Evolutionary conservation across 1,140 invertebrate genomes (phyloP), one percentile per base, ranked within the genome.

Genomic region (Centruroides vittatus): DNA sequence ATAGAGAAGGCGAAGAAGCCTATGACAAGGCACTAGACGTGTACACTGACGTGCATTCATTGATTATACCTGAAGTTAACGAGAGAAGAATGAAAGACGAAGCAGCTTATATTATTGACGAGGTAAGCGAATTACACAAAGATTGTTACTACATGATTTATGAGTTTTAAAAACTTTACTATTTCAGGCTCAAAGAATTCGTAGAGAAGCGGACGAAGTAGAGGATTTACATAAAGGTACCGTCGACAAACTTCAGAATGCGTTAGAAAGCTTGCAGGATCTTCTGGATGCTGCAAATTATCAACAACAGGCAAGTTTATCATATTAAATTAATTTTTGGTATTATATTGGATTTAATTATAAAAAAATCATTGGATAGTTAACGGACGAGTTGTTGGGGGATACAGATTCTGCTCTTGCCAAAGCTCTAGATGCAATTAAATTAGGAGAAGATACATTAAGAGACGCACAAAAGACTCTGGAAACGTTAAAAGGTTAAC

Each of bases 391-490:
- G 61, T 73, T 85, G 47, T 67, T 87, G 23, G 78, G 80, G 3
- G 83, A 88, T 65, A 80, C 83, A 13, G 81, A 88, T 68, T 72
- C 75, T 9, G 84, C 89, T 0, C 79, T 85, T 35, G 81, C 79
- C 0, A 82, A 81, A 68, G 91, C 91, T 1, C 81, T 83, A 57
- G 80, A 86, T 59, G 91, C 93, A 35, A 85, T 94, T 0, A 78
- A 84, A 64, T 79, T 84, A 50, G 90, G 89, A 9, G 88, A 93
- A 67, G 83, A 85, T 65, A 93, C 88, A 0, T 77, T 95, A 0
- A 81, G 84, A 67, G 87, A 94, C 70, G 93, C 93, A 3, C 83
- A 88, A 67, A 82, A 86, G 55, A 96, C 91, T 5, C 82, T 89
- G 55, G 78, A 86, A 61, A 92, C 86, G 55, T 74, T 95, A 2